Evolutionary conservation across 2,888 invertebrate genomes (phyloP).

Genomic region (Stegana nigrithorax): DNA sequence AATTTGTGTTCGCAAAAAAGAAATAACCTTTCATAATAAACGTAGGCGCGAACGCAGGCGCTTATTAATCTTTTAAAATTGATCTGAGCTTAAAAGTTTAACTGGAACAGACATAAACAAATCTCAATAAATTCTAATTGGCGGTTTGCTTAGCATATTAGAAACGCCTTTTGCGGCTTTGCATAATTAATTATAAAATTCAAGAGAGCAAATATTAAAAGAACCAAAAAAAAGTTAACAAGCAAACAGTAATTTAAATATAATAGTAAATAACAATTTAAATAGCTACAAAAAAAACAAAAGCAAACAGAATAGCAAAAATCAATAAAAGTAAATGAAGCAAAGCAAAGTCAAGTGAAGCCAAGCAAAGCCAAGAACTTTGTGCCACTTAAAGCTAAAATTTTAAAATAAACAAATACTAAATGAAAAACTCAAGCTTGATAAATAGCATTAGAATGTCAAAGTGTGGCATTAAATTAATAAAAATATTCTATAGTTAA

Average conservation of each 20-base stretch:
- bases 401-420: not conserved
- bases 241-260: not conserved
- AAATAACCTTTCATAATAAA: not conserved
- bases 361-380: not conserved
- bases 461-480: constrained; percentile 9
- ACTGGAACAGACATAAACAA: not conserved
- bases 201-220: not conserved
- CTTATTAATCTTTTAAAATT: too few species aligned
- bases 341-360: not conserved
- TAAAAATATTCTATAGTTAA: constrained; percentile 1
- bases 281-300: too few species aligned
- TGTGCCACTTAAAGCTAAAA: constrained; percentile 1
- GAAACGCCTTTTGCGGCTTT: not conserved
- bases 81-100: not conserved
- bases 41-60: too few species aligned
- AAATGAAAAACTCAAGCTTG: not conserved
- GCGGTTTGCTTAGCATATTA: not conserved
- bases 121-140: not conserved
- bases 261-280: not conserved
- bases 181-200: not conserved
- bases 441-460: too few species aligned
- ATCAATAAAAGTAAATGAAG: not conserved
- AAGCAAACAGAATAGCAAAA: too few species aligned
- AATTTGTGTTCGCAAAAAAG: not conserved
- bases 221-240: not conserved